Evolutionary conservation across 2,797 vertebrate genomes (phyloP), one percentile per base, ranked within the genome.

Genomic region (Sebastes minor): DNA sequence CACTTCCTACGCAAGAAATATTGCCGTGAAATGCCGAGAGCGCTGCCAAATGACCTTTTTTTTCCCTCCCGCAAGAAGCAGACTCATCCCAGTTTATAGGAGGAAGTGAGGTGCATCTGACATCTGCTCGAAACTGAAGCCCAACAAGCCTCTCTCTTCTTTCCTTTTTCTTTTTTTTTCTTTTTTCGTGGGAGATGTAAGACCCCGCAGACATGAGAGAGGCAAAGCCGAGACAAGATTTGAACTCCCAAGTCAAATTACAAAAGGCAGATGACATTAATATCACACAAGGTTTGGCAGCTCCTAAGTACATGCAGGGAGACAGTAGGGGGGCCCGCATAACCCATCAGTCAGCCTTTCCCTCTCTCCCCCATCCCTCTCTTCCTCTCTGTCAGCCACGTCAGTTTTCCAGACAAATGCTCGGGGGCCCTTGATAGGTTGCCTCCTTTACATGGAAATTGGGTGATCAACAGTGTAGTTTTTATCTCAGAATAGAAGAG

Each of bases 251-350:
- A 92, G 90, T 93, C 84, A 90, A 91, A 92, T 93, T 86, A 90
- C 90, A 83, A 91, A 91, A 90, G 90, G 89, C 90, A 91, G 88
- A 93, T 91, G 93, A 94, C 92, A 89, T 91, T 93, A 95, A 93
- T 94, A 94, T 95, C 90, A 91, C 90, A 93, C 86, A 78, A 80
- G 83, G 75, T 87, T 90, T 94, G 90, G 92, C 91, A 93, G 86
- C 80, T 91, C 89, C 83, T 91, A 87, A 92, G 91, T 82, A 91
- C 79, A 83, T 80, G 89, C 75, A 70, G 72, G 82, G 22, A 89
- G 80, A 78, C 56, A 61, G 77, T 30, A 42, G 35, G 78, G 38
- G 32, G 70, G 65, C 10, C 35, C 64, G 33, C 76, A 85, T 77
- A 69, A 74, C 57, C 84, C 76, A 76, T 89, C 91, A 86, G 46